Evolutionary conservation across 2,797 vertebrate species (phyloP), one percentile per base, ranked within the genome.

Genomic region (Distichodus sexfasciatus): DNA sequence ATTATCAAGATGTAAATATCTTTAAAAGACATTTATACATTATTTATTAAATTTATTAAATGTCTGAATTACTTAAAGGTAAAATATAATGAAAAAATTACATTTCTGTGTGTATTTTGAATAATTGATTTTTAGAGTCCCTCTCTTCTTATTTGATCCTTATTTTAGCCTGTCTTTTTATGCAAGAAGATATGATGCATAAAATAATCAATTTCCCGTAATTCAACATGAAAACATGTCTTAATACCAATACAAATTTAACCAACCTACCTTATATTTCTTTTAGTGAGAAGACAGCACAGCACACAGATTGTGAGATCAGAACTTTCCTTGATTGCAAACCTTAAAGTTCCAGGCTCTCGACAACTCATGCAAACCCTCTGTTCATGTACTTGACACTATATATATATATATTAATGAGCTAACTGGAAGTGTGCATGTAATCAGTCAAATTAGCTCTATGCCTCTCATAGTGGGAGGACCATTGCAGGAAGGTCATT

Each of bases 401-500:
- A 33, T 15, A 10, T 60, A 66, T 66, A 44, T 36, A 33, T 15
- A 10, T 60, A 66, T 66, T 59, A 35, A 57, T 35, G 62, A 40
- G 29, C 41, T 14, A 40, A 38, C 14, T 44, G 50, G 46, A 65
- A 17, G 28, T 26, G 28, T 23, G 10, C 50, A 26, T 50, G 28
- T 53, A 15, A 4, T 61, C 12, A 33, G 31, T 33, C 26, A 19
- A 2, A 5, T n/a, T 33, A 6, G 23, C 36, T 43, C 23, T 19
- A 66, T 69, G 73, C 47, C 51, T 60, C 48, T 77, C 61, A 47
- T 35, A 51, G 62, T 69, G 69, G 75, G 58, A 70, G 67, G 75
- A 63, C 57, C 40, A 64, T 31, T 60, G 48, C 54, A 58, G 66
- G 1, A 21, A 17, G n/a, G n/a, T 19, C 44, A 17, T 3, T 1